Evolutionary conservation across 1,140 invertebrate genomes (phyloP), one percentile per base, ranked within the genome.

Genomic region (Brachystomella parvula): DNA sequence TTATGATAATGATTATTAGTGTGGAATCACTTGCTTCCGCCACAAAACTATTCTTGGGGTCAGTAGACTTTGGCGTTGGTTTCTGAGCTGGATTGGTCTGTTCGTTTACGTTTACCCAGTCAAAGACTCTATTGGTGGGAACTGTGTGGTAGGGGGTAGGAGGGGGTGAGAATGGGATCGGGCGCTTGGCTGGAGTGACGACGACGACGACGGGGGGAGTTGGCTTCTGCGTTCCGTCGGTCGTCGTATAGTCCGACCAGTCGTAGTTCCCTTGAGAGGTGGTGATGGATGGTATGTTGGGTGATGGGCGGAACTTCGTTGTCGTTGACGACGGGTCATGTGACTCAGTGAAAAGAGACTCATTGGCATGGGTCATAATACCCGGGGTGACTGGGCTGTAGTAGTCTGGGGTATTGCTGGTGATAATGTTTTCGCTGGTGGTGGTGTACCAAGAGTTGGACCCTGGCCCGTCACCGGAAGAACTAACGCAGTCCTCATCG

Each of bases 1-100:
- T 91, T 67, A 96, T 93, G 60, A 89, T 89, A 44, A 94, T 90
- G 49, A 93, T 87, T 68, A 93, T 81, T 2, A 78, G 76, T 6
- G 77, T 87, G 53, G 80, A 62, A 56, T 85, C 83, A 32, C 81
- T 68, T 32, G 49, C 80, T 62, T 68, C 66, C 19, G 61, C 63
- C 49, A 47, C 30, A 35, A 53, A 53, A 53, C 49, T 53, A 24
- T 53, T 53, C 49, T 53, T 53, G 21, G 49, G 49, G 49, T 53
- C 49, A 53, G 24, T 24, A 24, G 49, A 12, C 49, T 24, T 53
- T 6, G 49, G 49, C 6, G 24, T 53, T 53, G 49, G 24, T 24
- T 26, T 53, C 21, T 53, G 49, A 3, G 49, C 24, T 6, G 49
- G 49, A 53, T 26, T 53, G 6, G 49, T 53, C 6, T 12, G 21